Evolutionary conservation across 2,797 vertebrate species (phyloP), one percentile per base, ranked within the genome.

Genomic region (Varecia variegata): DNA sequence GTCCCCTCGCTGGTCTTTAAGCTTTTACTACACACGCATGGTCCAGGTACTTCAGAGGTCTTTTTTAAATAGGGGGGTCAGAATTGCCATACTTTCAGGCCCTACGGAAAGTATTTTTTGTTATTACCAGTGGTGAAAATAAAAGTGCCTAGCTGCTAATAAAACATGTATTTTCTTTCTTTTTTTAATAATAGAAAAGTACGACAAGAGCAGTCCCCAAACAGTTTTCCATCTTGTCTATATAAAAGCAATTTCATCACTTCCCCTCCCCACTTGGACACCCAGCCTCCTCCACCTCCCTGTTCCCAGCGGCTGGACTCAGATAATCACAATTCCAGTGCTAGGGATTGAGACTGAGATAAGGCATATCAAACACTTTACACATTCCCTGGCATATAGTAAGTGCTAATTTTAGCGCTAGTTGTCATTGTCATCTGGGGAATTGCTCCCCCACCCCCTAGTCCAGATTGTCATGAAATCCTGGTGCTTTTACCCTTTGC

Each of bases 151-250:
- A 18, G 95, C 77, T 83, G 7, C 82, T 65, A 70, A 76, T 52
- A 89, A 76, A 85, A 52, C 65, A 50, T 21, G 25, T 30, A 6
- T 80, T 87, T 95, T 81, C 35, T 65, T 60, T 52, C 52, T 43
- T 88, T 38, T 85, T 95, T 88, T 84, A 88, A 62, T 74, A 79
- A 94, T 92, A 88, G 85, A 52, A 84, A 90, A 65, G 52, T 47
- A 27, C 80, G 67, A 87, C 65, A 84, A 87, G 95, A 85, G 35
- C 65, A 25, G n/a, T 76, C 81, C 81, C 50, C 45, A 30, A 93
- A 56, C 8, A n/a, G 20, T 27, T 89, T 90, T 81, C 47, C 67
- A 47, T 58, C 73, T 83, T 86, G 84, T 60, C 65, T 25, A 32
- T 52, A 68, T 77, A 65, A 90, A 84, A 88, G 70, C 47, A 13